Evolutionary conservation across 2,888 invertebrate genomes (phyloP), one percentile per base, ranked within the genome.

Genomic region (Ophonus ardosiacus): DNA sequence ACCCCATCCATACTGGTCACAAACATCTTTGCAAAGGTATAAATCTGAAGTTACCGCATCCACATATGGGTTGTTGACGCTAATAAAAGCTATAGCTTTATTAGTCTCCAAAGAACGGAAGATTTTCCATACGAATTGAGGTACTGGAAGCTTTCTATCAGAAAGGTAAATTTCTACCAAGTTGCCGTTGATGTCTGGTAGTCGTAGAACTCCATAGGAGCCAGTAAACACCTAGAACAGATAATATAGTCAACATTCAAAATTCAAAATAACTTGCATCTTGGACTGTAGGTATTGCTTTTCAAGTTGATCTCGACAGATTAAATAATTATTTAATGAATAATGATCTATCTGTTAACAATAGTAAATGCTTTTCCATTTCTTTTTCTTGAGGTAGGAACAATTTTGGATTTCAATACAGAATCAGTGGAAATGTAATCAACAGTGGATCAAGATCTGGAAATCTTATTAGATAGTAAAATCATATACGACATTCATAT

Each of bases 61-160:
- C 0, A 89, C 86, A 87, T 91, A 91, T 0, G 93, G 93, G 90
- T 93, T 92, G 87, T 93, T 93, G 10, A 92, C 87, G n/a, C 91
- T 90, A 0, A 93, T 90, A 81, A 93, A 90, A 17, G 91, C 93
- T 13, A 93, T 91, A 8, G 90, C 93, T 63, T 90, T 87, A 63
- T 90, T 88, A 0, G 88, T 88, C 7, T 87, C 81, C n/a, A 89
- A 88, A 86, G 92, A 90, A 86, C 91, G 90, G 0, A 93, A 89
- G 21, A 93, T 88, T 88, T 93, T 93, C 91, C 92, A 93, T 68
- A 91, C 89, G 88, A 89, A 92, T 88, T 91, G 89, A 0, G 93
- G 93, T 0, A 92, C 91, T 38, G 91, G 90, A 18, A 93, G 87
- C 85, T 90, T 89, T 17, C 89, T 86, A 1, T 87, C 87, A 83